Evolutionary conservation across 2,888 invertebrate species (phyloP), one percentile per base, ranked within the genome.

Genomic region (Ochropleura leucogaster): DNA sequence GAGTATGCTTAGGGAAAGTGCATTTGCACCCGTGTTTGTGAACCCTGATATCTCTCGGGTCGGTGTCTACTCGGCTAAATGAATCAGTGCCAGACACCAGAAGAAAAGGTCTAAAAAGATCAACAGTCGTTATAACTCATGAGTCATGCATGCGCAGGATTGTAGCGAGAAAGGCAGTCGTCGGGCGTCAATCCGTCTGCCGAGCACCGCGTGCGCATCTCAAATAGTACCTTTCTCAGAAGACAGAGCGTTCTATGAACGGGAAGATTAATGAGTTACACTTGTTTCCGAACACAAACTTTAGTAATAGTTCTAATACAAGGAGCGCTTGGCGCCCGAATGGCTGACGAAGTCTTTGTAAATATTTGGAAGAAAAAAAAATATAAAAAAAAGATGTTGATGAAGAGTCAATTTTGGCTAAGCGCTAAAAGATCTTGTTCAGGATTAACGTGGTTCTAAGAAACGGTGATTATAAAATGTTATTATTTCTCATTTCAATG

Each of bases 111-210:
- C 46, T n/a, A 65, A 79, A 64, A 64, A 64, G 59, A 47, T 12
- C n/a, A 47, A 20, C 7, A 30, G 6, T 44, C 12, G 16, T 80
- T 80, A 64, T 44, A 40, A 12, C 59, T 65, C 30, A 68, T 70
- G 80, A 82, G 60, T 81, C 74, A 82, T 55, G 53, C 53, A 49
- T 42, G 10, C 51, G 44, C 20, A 4, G 42, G 51, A 46, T 72
- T 67, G 65, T 83, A 72, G 72, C 51, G 62, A 64, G 74, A 69
- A 67, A 64, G 77, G 62, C 74, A 80, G 60, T 74, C 72, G 69
- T 51, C 76, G 59, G 79, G 84, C 86, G 87, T 78, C 88, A 76
- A 66, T 72, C 83, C 68, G 88, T 88, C 87, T 88, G 77, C 67
- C 68, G 62, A 20, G n/a, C 40, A 51, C 57, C 85, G 75, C 80